These are phyloP conservation scores for Lophochroa leadbeateri DNA, from an alignment of 2,113 vertebrate species.

Conservation along the genomic window DNA sequence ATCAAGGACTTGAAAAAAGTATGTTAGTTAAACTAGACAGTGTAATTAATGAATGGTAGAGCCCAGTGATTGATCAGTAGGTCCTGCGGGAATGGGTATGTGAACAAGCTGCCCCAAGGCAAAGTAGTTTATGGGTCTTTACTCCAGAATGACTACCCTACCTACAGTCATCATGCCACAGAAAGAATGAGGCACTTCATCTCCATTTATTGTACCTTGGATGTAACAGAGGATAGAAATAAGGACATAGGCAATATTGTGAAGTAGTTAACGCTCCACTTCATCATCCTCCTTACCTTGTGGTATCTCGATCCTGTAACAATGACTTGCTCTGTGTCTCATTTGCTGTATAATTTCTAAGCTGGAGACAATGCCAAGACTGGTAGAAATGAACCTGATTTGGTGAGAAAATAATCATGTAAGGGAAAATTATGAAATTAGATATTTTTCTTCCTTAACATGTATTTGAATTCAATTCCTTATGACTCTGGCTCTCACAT, in stretches of 20 bases:
- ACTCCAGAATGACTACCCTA: background rate
- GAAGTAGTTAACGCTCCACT: background rate
- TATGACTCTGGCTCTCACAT: background rate
- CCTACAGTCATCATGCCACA: background rate
- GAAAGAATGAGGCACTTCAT: background rate
- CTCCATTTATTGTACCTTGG: background rate
- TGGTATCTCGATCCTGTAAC: background rate
- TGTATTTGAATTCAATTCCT: background rate
- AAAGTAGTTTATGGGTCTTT: background rate
- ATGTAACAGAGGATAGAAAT: background rate
- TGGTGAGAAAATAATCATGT: background rate
- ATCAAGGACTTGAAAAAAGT: background rate
- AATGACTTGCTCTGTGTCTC: background rate
- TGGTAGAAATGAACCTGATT: background rate
- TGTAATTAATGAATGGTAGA: background rate
- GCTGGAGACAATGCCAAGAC: background rate
- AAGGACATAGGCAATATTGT: rapidly evolving
- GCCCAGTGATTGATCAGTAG: background rate
- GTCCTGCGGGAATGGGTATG: background rate
- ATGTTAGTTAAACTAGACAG: background rate
- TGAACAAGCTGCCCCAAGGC: background rate
- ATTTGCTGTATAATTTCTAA: background rate
- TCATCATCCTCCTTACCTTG: background rate
- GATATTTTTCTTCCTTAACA: background rate
- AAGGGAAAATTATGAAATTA: background rate